Evolutionary conservation across 2,888 invertebrate genomes (phyloP), one percentile per base, ranked within the genome.

Genomic region (Epinotia brunnichana): DNA sequence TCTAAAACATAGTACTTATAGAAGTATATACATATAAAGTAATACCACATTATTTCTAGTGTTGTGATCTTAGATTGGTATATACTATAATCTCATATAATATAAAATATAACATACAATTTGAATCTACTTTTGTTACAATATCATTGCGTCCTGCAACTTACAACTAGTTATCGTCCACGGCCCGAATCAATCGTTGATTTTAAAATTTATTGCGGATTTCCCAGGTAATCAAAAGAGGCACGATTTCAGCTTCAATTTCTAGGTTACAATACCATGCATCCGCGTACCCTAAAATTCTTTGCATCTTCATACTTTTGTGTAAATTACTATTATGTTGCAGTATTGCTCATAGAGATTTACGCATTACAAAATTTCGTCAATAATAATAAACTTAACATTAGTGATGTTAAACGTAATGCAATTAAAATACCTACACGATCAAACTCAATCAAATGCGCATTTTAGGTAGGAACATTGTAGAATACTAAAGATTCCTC

Each of bases 121-220:
- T 41, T 7, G 19, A 60, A 35, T 60, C 9, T 60, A 41, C 13
- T 41, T 51, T 51, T 54, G 24, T 41, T 41, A 62, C 56, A 70
- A 56, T 61, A 41, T 62, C 54, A 53, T 15, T 62, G 61, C 69
- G 61, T 17, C 69, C 62, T 21, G 29, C 35, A 35, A 35, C 54
- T 53, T 64, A 44, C 44, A 69, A 54, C 24, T 41, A 51, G 19
- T 60, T 41, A 21, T 11, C 24, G 39, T 60, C 17, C 54, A 69
- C 69, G 44, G 62, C 69, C 69, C 62, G 63, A 11, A n/a, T 66
- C 11, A 15, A 21, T 21, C 10, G 11, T 24, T 66, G 11, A 7
- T 53, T 63, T 63, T 56, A 13, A 56, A 56, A 66, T 35, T 15
- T 5, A 24, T 56, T 35, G 15, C 53, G 54, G 35, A 53, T 48